Evolutionary conservation across 2,888 invertebrate genomes (phyloP), one percentile per base, ranked within the genome.

Genomic region (Unio pictorum): DNA sequence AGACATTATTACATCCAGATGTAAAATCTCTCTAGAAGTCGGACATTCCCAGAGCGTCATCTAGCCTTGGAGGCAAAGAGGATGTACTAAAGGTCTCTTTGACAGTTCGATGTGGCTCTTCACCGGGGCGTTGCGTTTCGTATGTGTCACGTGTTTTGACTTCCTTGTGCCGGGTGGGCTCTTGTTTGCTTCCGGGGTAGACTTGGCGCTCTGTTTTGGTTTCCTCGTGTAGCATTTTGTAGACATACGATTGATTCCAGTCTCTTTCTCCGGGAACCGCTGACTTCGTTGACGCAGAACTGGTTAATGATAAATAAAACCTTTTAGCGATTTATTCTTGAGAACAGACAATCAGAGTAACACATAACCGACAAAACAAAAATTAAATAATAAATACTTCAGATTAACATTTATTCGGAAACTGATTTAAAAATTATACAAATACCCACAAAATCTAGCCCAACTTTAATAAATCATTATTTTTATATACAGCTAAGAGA

Each of bases 201-300:
- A 60, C 67, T 63, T 73, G 67, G 69, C 63, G 57, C 58, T 69
- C 62, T 45, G 69, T 23, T 30, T 61, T 64, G n/a, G 74, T 74
- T 59, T 81, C 80, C 66, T 80, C 81, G 15, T 79, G 74, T 63
- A 87, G 75, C 81, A 84, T 79, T 55, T 77, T 71, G 62, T 74
- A 78, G 20, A 83, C 79, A 26, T 80, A 75, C 20, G 83, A 83
- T 68, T 83, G 80, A 61, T 76, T 79, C 83, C 82, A 84, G 73
- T 84, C 84, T 23, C 82, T 70, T 18, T 81, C 81, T 11, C 80
- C 79, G 45, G 45, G 45, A 45, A 45, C 45, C 15, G 45, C 23
- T 18, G 45, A 15, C 15, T 45, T 45, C 15, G 45, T 15, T 45
- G 45, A 15, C 11, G 45, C 45, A 45, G 45, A 45, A 15, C 45